Base-by-base conservation (phyloP, 2,888 invertebrate species). In the Mythimna pallens region DNA sequence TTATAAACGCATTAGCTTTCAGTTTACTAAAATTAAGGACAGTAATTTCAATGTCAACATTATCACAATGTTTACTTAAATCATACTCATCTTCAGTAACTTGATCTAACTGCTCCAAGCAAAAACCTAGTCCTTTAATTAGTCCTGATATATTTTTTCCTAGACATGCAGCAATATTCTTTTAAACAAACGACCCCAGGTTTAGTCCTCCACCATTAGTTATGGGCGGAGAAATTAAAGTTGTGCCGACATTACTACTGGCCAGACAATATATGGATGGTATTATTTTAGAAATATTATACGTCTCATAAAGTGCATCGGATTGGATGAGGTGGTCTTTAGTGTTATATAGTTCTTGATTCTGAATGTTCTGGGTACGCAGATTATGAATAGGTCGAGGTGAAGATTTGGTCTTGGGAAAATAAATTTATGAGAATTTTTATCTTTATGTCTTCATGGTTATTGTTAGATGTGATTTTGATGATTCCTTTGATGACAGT, bases 271-370 rank as follows among this genome's bases (percentile, higher is more conserved):
- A 20, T 64, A 82, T 43, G 58, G 62, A 10, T 6, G 55, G 65
- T 64, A 82, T 82, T 82, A 75, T 72, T 78, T 71, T 58, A 73
- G 73, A 68, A 71, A 76, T 73, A 80, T 80, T 73, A 82, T 76
- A 82, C 69, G 50, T 58, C 54, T 59, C n/a, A 71, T 76, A 80
- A 77, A 81, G 30, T 69, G 52, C 64, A 57, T 25, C 0, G 52
- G 30, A 65, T 61, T 64, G 65, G 70, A 36, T 50, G 58, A 52
- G 57, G n/a, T 62, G 14, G 62, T 55, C 9, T 63, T 69, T 50
- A 64, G 52, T 8, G 25, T 8, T 50, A 0, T 9, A 14, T 57
- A 59, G 47, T 25, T 64, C 77, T 73, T 52, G 47, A 34, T 34
- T 55, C 14, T 68, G 12, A 17, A 30, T 14, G 10, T 22, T 55